Conservation (phyloP, 2,888 invertebrate genomes). For the Andrena bucephala region DNA sequence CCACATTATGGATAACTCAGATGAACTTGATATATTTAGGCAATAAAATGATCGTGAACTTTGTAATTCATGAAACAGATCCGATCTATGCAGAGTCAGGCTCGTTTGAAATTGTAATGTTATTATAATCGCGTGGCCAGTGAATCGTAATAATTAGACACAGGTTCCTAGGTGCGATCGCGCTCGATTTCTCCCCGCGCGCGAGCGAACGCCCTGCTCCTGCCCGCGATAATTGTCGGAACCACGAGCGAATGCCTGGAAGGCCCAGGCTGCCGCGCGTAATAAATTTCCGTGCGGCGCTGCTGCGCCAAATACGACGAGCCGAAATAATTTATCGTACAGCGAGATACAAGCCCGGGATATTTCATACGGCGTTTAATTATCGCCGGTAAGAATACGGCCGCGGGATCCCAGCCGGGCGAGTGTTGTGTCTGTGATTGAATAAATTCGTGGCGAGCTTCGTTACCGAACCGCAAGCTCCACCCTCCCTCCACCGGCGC, state of each 20-base stretch:
- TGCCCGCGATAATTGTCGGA: slow-evolving; percentile 54
- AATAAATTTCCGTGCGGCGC: slow-evolving; percentile 51
- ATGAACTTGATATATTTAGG: no score
- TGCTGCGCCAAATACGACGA: slow-evolving; percentile 57
- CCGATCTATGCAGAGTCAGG: background rate
- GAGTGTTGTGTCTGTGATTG: slow-evolving; percentile 16
- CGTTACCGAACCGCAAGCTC: slow-evolving; percentile 14
- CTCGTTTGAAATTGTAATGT: slow-evolving; percentile 6
- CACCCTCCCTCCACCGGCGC: background rate
- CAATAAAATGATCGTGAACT: background rate
- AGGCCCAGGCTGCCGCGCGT: slow-evolving; percentile 27
- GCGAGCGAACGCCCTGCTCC: background rate
- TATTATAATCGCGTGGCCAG: background rate
- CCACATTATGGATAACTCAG: no score
- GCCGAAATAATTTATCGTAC: slow-evolving; percentile 41
- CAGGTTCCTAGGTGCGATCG: slow-evolving; percentile 23
- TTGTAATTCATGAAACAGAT: background rate
- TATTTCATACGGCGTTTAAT: slow-evolving; percentile 48
- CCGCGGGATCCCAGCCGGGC: slow-evolving; percentile 17
- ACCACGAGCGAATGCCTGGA: slow-evolving; percentile 44
- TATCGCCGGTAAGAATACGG: slow-evolving; percentile 40
- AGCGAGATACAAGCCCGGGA: slow-evolving; percentile 18
- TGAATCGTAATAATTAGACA: slow-evolving; percentile 36
- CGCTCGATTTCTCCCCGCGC: slow-evolving; percentile 52
- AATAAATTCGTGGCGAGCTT: slow-evolving; percentile 39